Conservation (phyloP, 2,113 vertebrate species). For the Eublepharis macularius region DNA sequence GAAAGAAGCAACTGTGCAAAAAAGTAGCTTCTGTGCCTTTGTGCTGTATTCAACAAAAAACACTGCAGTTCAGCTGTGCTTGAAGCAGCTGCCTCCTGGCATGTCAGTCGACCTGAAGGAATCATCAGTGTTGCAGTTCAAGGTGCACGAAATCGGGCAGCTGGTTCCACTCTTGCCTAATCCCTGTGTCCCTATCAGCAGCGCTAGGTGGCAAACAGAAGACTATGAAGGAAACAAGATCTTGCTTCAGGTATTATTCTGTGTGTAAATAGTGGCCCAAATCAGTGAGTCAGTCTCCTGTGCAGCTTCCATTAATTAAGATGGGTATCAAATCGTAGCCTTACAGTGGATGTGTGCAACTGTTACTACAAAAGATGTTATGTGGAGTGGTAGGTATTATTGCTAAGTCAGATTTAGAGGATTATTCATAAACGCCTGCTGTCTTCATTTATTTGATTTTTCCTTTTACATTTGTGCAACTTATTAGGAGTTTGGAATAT, state of each 20-base stretch:
- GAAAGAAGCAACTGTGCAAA: conserved; percentile 76
- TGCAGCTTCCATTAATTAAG: neutral
- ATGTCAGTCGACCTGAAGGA: conserved; percentile 78
- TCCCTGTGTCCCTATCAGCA: conserved; percentile 90
- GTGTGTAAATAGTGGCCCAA: too few species aligned
- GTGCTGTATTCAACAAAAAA: conserved; percentile 64
- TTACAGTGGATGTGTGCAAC: neutral
- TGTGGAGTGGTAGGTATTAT: neutral
- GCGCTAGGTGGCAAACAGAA: conserved; percentile 91
- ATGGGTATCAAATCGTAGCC: neutral
- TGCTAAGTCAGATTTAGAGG: too few species aligned
- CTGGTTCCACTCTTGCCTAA: conserved; percentile 93
- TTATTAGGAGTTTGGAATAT: neutral
- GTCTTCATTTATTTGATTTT: too few species aligned
- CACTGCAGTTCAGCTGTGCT: conserved; percentile 83
- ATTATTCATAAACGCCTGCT: too few species aligned
- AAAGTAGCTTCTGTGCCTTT: conserved; percentile 82
- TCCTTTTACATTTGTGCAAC: neutral
- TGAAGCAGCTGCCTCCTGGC: conserved; percentile 86
- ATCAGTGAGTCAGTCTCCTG: neutral
- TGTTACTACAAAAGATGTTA: too few species aligned
- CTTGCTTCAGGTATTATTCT: conserved; percentile 86
- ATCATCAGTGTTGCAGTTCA: conserved; percentile 87
- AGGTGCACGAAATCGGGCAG: conserved; percentile 88
- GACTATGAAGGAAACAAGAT: conserved; percentile 93